These are phyloP conservation scores for Telenomus remus DNA, from an alignment of 1,140 invertebrate species.

Conservation along the genomic window DNA sequence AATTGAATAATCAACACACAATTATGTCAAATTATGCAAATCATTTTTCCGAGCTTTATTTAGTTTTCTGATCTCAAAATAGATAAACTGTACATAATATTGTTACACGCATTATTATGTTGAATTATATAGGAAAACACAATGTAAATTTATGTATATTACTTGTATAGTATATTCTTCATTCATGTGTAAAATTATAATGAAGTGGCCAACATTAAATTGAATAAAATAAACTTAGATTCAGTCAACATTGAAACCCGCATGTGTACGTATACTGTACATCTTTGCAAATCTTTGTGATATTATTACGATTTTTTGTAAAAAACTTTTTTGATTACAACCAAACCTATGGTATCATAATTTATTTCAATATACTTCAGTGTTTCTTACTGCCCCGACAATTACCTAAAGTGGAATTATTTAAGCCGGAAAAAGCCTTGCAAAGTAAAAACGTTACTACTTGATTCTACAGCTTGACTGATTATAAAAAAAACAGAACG, in stretches of 20 bases:
- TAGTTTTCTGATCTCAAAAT: constrained; percentile 45
- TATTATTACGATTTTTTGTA: too few relatives aligned
- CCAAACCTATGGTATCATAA: neutral
- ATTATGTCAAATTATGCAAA: constrained; percentile 49
- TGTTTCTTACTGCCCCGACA: neutral
- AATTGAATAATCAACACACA: constrained; percentile 31
- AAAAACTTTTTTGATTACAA: too few relatives aligned
- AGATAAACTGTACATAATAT: constrained; percentile 32
- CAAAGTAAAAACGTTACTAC: constrained; percentile 1
- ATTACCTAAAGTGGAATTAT: constrained; percentile 20
- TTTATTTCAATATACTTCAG: too few relatives aligned
- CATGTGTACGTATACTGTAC: too few relatives aligned
- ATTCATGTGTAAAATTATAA: constrained; percentile 31
- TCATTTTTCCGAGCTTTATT: constrained; percentile 33
- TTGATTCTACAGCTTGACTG: neutral
- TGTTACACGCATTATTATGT: constrained; percentile 47
- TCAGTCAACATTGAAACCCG: too few relatives aligned
- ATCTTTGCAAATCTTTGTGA: too few relatives aligned
- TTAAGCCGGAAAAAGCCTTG: constrained; percentile 8
- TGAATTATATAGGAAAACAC: constrained; percentile 43
- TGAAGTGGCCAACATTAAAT: constrained; percentile 17
- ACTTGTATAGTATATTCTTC: constrained; percentile 34
- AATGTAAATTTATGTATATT: constrained; percentile 43
- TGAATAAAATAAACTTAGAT: neutral
- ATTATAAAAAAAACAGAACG: constrained; percentile 20